Evolutionary conservation across 2,113 vertebrate genomes (phyloP).

Genomic region (Pipra filicauda): DNA sequence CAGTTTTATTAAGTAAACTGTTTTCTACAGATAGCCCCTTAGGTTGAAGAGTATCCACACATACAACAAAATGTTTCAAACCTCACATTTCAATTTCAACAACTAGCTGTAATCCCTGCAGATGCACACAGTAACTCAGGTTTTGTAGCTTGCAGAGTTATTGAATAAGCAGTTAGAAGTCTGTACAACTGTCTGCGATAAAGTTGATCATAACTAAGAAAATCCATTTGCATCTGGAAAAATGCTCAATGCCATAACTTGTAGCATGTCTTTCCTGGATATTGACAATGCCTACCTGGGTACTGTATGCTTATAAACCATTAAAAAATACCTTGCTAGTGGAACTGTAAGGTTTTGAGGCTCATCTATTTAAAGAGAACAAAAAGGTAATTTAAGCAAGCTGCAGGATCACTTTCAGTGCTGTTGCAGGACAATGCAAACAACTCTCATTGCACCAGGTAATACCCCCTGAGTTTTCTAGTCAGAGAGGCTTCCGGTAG

Average conservation of each 20-base stretch:
- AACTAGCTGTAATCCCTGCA: neutral
- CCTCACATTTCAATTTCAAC: neutral
- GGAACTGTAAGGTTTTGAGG: neutral
- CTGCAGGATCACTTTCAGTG: neutral
- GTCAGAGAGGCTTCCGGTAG: neutral
- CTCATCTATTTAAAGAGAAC: neutral
- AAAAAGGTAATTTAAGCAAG: constrained; percentile 20
- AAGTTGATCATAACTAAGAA: neutral
- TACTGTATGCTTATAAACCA: neutral
- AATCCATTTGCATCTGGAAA: neutral
- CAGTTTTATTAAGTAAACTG: constrained; percentile 1
- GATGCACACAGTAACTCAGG: constrained; percentile 1
- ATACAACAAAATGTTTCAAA: neutral
- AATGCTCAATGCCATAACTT: neutral
- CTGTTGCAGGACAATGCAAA: neutral
- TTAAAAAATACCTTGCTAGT: neutral
- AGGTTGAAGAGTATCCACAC: neutral
- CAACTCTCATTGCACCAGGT: neutral
- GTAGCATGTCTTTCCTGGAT: neutral
- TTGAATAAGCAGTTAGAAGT: neutral
- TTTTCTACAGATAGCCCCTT: neutral
- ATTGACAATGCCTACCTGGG: neutral
- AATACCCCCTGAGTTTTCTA: neutral
- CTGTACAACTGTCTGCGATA: neutral
- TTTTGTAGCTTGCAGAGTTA: constrained; percentile 6